These are phyloP conservation scores for Diachasmimorpha longicaudata DNA, from an alignment of 1,140 invertebrate genomes.

Conservation along the genomic window DNA sequence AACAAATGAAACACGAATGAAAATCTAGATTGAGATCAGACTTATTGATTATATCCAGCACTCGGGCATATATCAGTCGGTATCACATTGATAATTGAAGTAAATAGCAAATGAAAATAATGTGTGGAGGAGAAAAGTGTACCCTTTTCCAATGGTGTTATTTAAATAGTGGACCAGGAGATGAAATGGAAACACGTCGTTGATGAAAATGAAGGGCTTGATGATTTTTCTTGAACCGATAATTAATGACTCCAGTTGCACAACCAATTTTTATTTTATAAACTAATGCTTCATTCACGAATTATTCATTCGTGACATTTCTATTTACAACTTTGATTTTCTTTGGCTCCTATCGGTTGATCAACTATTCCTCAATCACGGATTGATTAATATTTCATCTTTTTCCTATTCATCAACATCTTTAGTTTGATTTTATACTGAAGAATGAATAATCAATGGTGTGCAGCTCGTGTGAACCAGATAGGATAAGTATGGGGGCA, in stretches of 20 bases:
- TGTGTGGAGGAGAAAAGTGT: constrained; percentile 1
- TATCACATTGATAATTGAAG: background rate
- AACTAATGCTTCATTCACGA: no score
- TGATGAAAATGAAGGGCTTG: background rate
- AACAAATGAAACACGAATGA: background rate
- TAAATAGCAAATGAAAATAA: background rate
- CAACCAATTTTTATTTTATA: background rate
- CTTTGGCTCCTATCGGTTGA: no score
- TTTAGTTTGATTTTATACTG: background rate
- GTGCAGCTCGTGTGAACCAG: background rate
- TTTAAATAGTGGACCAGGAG: constrained; percentile 14
- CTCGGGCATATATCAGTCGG: background rate
- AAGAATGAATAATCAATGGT: background rate
- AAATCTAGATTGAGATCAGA: background rate
- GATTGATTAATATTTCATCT: no score
- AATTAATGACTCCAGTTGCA: background rate
- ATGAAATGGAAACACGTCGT: constrained; percentile 4
- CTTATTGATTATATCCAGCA: background rate
- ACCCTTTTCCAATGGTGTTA: background rate
- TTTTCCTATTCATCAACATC: no score
- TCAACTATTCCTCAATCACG: no score
- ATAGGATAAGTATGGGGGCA: background rate
- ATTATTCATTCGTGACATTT: no score
- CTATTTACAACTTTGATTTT: no score
- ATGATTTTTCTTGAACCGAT: background rate